A percentile compares a stretch with the other conserved stretches of the same genome.
Conservation (phyloP, 2,888 invertebrate species). For the Geophilus truncorum region DNA sequence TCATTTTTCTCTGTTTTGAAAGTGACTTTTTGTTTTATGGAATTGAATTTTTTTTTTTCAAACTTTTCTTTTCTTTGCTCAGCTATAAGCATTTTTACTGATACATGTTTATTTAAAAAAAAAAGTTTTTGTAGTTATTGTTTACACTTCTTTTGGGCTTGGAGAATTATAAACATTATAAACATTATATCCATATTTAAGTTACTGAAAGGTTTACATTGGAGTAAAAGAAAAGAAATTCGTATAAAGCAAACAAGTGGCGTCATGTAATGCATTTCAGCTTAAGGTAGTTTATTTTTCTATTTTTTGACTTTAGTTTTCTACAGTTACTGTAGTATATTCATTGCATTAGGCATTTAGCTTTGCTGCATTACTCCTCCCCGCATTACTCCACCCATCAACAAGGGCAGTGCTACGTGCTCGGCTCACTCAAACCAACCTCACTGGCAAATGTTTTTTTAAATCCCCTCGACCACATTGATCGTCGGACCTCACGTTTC, state of each 20-base stretch:
- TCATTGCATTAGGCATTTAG: conserved; percentile 12
- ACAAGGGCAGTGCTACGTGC: conserved; percentile 12
- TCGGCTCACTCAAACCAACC: conserved; percentile 20
- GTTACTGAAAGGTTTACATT: background rate
- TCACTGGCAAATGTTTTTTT: conserved; percentile 7
- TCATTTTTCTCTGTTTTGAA: too few species aligned
- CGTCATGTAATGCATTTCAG: too few species aligned
- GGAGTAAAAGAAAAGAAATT: background rate
- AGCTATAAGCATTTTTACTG: too few species aligned
- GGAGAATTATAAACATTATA: background rate
- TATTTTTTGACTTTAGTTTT: too few species aligned
- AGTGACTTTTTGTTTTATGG: too few species aligned
- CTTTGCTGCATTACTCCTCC: background rate
- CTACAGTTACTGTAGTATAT: too few species aligned
- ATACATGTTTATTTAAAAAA: too few species aligned
- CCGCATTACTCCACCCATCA: background rate
- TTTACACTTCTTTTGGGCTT: background rate
- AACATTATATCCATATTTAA: background rate
- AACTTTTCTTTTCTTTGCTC: too few species aligned
- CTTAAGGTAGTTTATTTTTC: too few species aligned
- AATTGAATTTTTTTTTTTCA: too few species aligned
- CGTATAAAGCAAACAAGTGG: background rate
- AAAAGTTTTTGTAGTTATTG: background rate
- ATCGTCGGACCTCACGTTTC: conserved; percentile 20
- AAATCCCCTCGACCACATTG: conserved; percentile 15